Conservation (phyloP, 2,113 vertebrate species). For the Paramormyrops kingsleyae region DNA sequence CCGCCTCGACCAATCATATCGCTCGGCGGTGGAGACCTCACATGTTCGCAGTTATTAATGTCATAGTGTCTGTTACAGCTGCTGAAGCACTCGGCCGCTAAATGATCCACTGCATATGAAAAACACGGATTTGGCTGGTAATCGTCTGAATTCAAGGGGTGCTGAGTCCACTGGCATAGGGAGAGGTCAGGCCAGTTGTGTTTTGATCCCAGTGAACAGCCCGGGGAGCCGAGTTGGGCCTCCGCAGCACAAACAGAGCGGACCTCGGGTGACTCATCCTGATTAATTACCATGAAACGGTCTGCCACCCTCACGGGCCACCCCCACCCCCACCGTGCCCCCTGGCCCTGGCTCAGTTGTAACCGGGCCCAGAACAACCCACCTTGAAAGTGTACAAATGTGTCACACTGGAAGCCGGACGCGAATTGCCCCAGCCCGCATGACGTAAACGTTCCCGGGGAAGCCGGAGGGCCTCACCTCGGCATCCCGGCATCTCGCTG, state of each 20-base stretch:
- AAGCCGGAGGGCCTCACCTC: constrained; percentile 20
- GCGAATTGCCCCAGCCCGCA: constrained; percentile 32
- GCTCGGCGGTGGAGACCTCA: not conserved
- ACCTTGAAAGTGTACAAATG: constrained; percentile 51
- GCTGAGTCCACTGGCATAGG: constrained; percentile 8
- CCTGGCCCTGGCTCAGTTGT: constrained; percentile 37
- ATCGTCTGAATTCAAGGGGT: constrained; percentile 51
- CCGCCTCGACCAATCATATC: not conserved
- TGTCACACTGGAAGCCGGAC: constrained; percentile 53
- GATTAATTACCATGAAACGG: constrained; percentile 59
- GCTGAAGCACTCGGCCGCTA: constrained; percentile 73
- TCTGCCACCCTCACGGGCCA: constrained; percentile 57
- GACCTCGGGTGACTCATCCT: constrained; percentile 24
- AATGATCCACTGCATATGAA: constrained; percentile 72
- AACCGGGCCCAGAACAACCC: constrained; percentile 67
- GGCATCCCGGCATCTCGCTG: constrained; percentile 23
- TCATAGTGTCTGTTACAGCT: constrained; percentile 69
- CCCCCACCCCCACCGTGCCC: constrained; percentile 38
- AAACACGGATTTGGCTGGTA: constrained; percentile 63
- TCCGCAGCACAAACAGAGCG: constrained; percentile 45
- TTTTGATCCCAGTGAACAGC: not conserved
- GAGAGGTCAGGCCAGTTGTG: not conserved
- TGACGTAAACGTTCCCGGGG: constrained; percentile 55
- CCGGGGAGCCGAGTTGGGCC: constrained; percentile 25
- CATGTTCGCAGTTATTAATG: constrained; percentile 50